Evolutionary conservation across 2,888 invertebrate genomes (phyloP).

Genomic region (Lamellibrachia columna): DNA sequence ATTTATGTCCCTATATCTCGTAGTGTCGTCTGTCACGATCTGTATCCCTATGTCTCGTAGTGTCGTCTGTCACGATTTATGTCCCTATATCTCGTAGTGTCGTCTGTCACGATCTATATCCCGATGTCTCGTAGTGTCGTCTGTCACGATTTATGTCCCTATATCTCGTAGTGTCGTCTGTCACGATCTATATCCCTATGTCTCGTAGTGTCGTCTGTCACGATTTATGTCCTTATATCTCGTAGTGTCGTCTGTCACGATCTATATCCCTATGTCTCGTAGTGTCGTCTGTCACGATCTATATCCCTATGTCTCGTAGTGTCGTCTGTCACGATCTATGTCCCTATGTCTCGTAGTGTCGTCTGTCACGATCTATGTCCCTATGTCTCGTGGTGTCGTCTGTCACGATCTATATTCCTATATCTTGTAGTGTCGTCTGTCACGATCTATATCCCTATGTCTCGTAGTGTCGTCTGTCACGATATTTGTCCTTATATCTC

Average conservation of each 20-base stretch:
- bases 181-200: too few relatives aligned
- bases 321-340: neutral
- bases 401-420: too few relatives aligned
- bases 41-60: neutral
- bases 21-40: neutral
- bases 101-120: neutral
- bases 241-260: neutral
- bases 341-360: too few relatives aligned
- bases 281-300: neutral
- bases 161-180: too few relatives aligned
- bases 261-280: neutral
- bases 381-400: too few relatives aligned
- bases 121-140: too few relatives aligned
- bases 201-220: too few relatives aligned
- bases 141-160: too few relatives aligned
- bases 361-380: too few relatives aligned
- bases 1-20: neutral
- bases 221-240: neutral
- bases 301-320: neutral
- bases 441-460: too few relatives aligned
- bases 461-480: too few relatives aligned
- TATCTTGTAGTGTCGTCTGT: too few relatives aligned
- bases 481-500: neutral
- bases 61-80: neutral
- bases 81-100: neutral